These are phyloP conservation scores for Hyposoter didymator DNA, from an alignment of 2,888 invertebrate genomes.

Conservation along the genomic window DNA sequence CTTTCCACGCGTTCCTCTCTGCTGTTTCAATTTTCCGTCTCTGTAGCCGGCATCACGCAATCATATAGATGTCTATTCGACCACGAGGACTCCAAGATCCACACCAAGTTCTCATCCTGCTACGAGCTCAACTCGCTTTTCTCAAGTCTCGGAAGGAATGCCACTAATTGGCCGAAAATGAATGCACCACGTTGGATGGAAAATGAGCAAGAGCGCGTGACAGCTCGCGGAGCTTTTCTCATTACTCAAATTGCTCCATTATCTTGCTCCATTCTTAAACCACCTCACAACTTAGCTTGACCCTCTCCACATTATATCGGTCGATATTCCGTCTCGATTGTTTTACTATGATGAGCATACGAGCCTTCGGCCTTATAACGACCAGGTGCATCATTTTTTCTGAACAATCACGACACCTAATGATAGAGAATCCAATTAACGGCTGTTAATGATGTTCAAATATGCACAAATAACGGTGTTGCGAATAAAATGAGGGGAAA, in stretches of 20 bases:
- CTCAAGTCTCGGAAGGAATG: constrained; percentile 75
- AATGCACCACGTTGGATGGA: constrained; percentile 75
- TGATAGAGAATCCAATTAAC: neutral
- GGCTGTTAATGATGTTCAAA: neutral
- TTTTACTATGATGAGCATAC: neutral
- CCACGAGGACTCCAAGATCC: constrained; percentile 2
- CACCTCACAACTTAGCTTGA: constrained; percentile 12
- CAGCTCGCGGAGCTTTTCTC: constrained; percentile 56
- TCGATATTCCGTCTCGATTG: constrained; percentile 36
- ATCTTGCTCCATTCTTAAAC: constrained; percentile 36
- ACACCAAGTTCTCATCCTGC: constrained; percentile 13
- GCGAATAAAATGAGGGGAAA: neutral
- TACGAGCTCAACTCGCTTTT: constrained; percentile 10
- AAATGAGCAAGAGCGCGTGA: constrained; percentile 65
- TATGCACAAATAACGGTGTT: neutral
- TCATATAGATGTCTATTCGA: constrained; percentile 14
- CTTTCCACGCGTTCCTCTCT: constrained; percentile 11
- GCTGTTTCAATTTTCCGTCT: constrained; percentile 43
- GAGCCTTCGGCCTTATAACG: neutral
- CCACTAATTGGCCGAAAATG: constrained; percentile 82
- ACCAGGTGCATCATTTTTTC: neutral
- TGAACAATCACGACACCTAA: neutral
- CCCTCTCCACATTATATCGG: neutral
- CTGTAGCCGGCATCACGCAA: constrained; percentile 67
- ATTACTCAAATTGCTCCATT: constrained; percentile 57